phyloP scores from a whole-genome alignment of 1,140 invertebrate genomes.

The Saxidomus purpurata region DNA sequence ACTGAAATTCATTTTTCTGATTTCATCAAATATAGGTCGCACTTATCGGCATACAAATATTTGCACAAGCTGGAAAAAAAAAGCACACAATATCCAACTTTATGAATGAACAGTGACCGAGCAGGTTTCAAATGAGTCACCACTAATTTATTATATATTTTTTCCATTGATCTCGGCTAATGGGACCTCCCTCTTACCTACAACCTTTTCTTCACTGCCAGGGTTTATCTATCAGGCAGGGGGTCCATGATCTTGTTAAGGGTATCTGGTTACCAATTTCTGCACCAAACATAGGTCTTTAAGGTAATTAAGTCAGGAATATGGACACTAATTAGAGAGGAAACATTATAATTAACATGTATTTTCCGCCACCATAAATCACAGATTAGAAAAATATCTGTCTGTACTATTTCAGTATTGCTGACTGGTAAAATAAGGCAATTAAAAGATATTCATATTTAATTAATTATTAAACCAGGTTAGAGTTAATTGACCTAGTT shows the following conservation, averaged over 20 bases:
- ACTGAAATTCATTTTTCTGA: background rate
- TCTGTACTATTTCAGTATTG: too few relatives aligned
- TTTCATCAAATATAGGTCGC: background rate
- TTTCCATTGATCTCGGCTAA: background rate
- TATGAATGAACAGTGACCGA: slow-evolving; percentile 44
- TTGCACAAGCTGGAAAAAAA: slow-evolving; percentile 9
- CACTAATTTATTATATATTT: slow-evolving; percentile 10
- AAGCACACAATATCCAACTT: background rate
- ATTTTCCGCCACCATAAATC: background rate
- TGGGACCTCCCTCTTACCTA: background rate
- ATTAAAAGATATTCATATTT: too few relatives aligned
- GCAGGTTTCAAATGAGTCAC: background rate
- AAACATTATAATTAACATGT: background rate
- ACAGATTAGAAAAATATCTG: background rate
- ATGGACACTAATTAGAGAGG: background rate
- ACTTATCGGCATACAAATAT: slow-evolving; percentile 42
- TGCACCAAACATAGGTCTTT: slow-evolving; percentile 17
- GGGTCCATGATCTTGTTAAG: background rate
- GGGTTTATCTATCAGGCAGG: slow-evolving; percentile 15
- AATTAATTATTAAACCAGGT: too few relatives aligned
- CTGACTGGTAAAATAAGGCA: too few relatives aligned
- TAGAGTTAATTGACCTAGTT: too few relatives aligned
- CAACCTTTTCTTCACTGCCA: background rate
- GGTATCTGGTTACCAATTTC: slow-evolving; percentile 1
- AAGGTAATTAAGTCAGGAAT: background rate